A percentile compares a stretch with the other conserved stretches of the same genome.
Conservation (phyloP, 2,113 vertebrate species). For the Loxodonta africana region DNA sequence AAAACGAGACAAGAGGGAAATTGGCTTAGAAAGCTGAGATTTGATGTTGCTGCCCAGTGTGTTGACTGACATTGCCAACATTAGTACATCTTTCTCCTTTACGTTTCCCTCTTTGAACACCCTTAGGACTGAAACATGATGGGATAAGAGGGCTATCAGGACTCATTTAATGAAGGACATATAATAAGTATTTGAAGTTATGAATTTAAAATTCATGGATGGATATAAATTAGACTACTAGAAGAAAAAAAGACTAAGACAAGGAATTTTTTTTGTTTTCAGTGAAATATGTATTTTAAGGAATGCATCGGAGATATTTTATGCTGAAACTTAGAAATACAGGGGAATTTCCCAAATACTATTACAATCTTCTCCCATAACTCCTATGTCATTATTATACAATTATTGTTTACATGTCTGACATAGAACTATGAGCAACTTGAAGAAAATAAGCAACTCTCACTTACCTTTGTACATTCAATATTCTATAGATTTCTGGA, state of each 20-base stretch:
- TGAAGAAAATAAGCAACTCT: background rate
- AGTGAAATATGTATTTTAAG: background rate
- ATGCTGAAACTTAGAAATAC: background rate
- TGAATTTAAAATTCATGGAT: constrained; percentile 31
- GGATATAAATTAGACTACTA: background rate
- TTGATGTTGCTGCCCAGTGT: background rate
- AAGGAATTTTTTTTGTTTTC: background rate
- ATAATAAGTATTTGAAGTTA: background rate
- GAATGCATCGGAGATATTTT: background rate
- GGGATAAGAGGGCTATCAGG: background rate
- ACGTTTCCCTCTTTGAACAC: background rate
- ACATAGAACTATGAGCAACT: background rate
- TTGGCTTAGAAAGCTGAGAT: background rate
- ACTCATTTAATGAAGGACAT: background rate
- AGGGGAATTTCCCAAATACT: background rate
- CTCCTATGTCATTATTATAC: background rate
- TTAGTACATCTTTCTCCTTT: background rate
- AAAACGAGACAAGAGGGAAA: background rate
- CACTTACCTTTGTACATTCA: background rate
- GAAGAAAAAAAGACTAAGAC: background rate
- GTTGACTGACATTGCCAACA: rapidly evolving
- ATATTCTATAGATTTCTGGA: background rate
- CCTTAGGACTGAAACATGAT: background rate
- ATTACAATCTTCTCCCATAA: background rate
- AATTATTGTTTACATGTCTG: background rate